Conservation (phyloP, 2,888 invertebrate species). For the Stegophylla sp. region DNA sequence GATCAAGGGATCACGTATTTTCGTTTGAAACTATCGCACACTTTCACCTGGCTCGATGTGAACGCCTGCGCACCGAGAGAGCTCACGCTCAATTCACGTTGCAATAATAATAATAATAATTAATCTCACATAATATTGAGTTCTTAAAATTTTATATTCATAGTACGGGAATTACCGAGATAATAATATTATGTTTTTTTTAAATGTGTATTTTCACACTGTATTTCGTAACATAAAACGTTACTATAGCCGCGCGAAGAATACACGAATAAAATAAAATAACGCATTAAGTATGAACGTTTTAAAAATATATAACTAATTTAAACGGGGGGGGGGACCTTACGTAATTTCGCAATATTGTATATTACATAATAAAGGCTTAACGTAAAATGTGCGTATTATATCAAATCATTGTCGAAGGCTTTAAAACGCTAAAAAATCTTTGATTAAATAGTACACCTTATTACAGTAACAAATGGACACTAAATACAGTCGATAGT, state of each 20-base stretch:
- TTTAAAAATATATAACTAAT: conserved; percentile 12
- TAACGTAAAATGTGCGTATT: no score
- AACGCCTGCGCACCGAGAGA: not conserved
- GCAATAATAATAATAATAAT: no score
- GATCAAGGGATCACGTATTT: conserved; percentile 25
- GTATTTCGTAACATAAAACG: not conserved
- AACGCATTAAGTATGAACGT: conserved; percentile 4
- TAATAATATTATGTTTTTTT: conserved; percentile 8
- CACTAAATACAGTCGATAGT: no score
- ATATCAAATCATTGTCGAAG: no score
- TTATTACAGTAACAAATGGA: no score
- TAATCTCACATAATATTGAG: not conserved
- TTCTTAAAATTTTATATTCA: conserved; percentile 20
- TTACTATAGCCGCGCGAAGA: not conserved
- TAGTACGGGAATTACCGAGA: conserved; percentile 24
- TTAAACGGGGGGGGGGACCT: no score
- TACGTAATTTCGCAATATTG: not conserved
- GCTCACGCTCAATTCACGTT: conserved; percentile 9
- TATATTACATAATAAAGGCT: no score
- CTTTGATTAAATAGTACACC: no score
- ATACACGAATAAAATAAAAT: conserved; percentile 16
- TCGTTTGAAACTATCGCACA: conserved; percentile 43
- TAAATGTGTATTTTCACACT: conserved; percentile 26
- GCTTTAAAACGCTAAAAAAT: no score
- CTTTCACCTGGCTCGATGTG: conserved; percentile 33